Evolutionary conservation across 1,140 invertebrate genomes (phyloP).

Genomic region (Pararge aegeria): DNA sequence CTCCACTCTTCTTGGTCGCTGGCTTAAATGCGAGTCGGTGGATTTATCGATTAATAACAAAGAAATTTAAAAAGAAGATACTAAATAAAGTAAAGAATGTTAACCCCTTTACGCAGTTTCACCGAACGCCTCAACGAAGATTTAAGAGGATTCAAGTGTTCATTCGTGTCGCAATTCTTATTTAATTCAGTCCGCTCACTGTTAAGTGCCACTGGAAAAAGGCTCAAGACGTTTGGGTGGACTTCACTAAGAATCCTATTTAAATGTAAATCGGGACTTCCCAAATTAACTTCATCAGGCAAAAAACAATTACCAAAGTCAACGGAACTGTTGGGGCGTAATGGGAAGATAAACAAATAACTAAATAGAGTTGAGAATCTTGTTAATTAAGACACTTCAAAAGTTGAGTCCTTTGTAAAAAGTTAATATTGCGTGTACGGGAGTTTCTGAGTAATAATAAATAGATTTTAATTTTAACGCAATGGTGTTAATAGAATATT

Average conservation of each 20-base stretch:
- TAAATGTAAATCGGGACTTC: constrained; percentile 13
- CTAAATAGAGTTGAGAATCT: constrained; percentile 8
- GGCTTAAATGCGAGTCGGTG: no score
- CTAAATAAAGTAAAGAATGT: no score
- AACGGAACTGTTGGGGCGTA: constrained; percentile 9
- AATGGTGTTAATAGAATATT: neutral
- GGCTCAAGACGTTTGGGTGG: neutral
- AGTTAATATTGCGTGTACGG: neutral
- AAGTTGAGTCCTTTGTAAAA: neutral
- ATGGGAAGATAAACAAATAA: constrained; percentile 10
- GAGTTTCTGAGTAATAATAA: neutral
- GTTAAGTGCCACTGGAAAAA: constrained; percentile 8
- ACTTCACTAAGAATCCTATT: constrained; percentile 6
- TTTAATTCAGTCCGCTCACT: constrained; percentile 7
- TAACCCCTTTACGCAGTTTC: neutral
- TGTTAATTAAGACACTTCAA: constrained; percentile 7
- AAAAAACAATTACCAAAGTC: constrained; percentile 14
- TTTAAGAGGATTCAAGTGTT: constrained; percentile 1
- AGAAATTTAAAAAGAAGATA: no score
- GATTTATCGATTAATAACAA: no score
- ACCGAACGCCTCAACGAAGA: neutral
- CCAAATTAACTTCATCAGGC: constrained; percentile 11
- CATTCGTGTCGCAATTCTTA: constrained; percentile 1
- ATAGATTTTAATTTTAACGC: neutral
- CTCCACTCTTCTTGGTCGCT: no score